Evolutionary conservation across 2,113 vertebrate genomes (phyloP), one percentile per base, ranked within the genome.

Genomic region (Platysteira castanea): DNA sequence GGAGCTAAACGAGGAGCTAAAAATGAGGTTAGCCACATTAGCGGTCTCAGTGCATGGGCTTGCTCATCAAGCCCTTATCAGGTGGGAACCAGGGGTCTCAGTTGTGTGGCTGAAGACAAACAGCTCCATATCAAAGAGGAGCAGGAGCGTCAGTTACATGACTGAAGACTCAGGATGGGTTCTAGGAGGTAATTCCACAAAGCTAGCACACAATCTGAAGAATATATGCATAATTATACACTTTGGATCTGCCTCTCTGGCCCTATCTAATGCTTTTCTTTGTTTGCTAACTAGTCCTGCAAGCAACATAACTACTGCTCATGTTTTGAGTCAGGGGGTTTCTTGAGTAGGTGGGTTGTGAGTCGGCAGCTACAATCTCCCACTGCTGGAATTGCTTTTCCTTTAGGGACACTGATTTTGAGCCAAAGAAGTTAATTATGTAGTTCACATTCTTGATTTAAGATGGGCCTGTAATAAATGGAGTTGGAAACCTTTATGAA

Each of bases 311-410:
- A 41, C 27, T 85, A 23, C 30, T 57, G 42, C 60, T 41, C 16
- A 30, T 49, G 41, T 57, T 50, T 42, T 57, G 16, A 76, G 44
- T 24, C 50, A 41, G 12, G 35, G 41, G 23, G 24, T 74, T 74
- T 47, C 69, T n/a, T 49, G 35, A 30, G 35, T 75, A 0, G 0
- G 10, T 49, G 24, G 13, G 7, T 19, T 41, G 9, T n/a, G 47
- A 63, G 37, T 52, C 3, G 18, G 46, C 7, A 16, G 24, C 49
- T 50, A n/a, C 35, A 11, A 21, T 50, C 42, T 57, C 16, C 31
- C 14, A 15, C 44, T 76, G 44, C 31, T 42, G 37, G 52, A 76
- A 50, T 50, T 50, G 27, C 26, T 59, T 76, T 23, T 26, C 18
- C 44, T 27, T 37, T 59, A 27, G 42, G 44, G 26, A 50, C 27